Conservation (phyloP, 53 echinoderm and acorn worm genomes). For the Astropecten irregularis region DNA sequence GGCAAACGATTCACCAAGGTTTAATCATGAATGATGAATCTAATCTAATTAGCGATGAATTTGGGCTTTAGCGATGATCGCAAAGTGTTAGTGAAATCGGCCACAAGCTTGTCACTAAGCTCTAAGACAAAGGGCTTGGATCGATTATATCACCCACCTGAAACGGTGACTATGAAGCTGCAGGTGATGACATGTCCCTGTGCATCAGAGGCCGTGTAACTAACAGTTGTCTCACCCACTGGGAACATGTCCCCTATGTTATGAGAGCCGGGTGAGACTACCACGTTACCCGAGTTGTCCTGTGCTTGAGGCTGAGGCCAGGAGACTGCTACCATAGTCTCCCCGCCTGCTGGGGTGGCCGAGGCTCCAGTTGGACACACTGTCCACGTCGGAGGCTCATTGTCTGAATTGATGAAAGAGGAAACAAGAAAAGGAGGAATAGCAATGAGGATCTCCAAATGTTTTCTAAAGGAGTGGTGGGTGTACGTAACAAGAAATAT, state of each 20-base stretch:
- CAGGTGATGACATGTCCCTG: slow-evolving; percentile 3
- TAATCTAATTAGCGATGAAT: too few relatives aligned
- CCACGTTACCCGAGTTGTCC: neutral
- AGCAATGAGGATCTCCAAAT: too few relatives aligned
- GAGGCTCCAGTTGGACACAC: neutral
- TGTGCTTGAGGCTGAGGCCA: slow-evolving; percentile 6
- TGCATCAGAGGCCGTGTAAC: slow-evolving; percentile 44
- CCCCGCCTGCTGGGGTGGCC: neutral
- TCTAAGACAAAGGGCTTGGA: too few relatives aligned
- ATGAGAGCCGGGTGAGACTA: neutral
- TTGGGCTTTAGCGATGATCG: too few relatives aligned
- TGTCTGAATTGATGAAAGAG: slow-evolving; percentile 13
- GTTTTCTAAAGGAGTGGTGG: too few relatives aligned
- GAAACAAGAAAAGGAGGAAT: neutral
- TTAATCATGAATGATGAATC: too few relatives aligned
- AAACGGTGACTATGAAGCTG: slow-evolving; percentile 43
- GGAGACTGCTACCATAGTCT: neutral
- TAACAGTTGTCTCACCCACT: slow-evolving; percentile 28
- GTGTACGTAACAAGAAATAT: too few relatives aligned
- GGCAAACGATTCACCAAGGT: too few relatives aligned
- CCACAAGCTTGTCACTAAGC: too few relatives aligned
- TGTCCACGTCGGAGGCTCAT: neutral
- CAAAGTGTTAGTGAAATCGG: too few relatives aligned
- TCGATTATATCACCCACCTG: too few relatives aligned
- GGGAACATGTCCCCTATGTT: neutral